Base-by-base conservation (phyloP, 2,888 invertebrate species). In the Tetragnatha montana region DNA sequence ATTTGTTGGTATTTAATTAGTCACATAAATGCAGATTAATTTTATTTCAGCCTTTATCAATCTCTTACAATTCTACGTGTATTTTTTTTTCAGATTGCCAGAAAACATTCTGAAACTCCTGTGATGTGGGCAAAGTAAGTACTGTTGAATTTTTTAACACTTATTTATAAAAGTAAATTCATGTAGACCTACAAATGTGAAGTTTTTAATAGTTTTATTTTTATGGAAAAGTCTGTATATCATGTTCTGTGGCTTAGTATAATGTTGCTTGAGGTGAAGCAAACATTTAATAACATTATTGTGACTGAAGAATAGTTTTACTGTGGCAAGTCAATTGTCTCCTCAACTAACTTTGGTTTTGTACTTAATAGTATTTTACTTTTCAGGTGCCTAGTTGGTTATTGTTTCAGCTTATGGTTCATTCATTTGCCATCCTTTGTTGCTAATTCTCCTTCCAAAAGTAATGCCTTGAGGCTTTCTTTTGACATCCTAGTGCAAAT, bases 391-490 rank as follows among this genome's bases (percentile, higher is more conserved):
- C 91, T 94, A 6, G 92, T 95, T 69, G 93, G 94, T 92, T 94
- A 94, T 92, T 94, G 94, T 91, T 95, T 94, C 93, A 95, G 99
- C 69, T 95, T 99, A 49, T 99, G 99, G 96, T 99, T 99, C 94
- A 96, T 99, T 92, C 96, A 98, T 92, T 94, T 99, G 92, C 99
- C 99, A 35, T 97, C 98, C 81, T 94, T 96, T 96, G 94, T 95
- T 96, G 92, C 95, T 94, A 91, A 71, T 95, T 93, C 94, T 69
- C 92, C 95, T 1, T 96, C 96, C 91, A 96, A 96, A 93, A 96
- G 96, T 92, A 96, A 96, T 92, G 96, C 96, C 1, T 93, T 98
- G 79, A 95, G 96, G 80, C 94, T 95, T 88, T 98, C 98, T 0
- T 98, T 97, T 93, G 97, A 98, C 93, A 94, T 98, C 81, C 94